A percentile compares a stretch with the other conserved stretches of the same genome.
Evolutionary conservation across 2,113 vertebrate species (phyloP).

Genomic region (Raja brachyura): DNA sequence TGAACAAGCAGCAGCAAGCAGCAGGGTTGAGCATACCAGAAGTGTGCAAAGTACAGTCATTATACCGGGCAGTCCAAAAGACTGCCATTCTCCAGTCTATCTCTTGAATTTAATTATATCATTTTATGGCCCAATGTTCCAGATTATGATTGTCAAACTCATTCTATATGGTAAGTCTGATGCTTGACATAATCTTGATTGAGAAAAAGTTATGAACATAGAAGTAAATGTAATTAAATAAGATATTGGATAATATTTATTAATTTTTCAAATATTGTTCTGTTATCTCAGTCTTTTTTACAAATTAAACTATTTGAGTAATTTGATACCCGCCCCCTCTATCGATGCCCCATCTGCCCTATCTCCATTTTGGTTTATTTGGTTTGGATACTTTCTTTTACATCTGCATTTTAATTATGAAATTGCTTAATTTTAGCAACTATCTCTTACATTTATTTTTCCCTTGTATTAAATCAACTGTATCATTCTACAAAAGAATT

Average conservation of each 20-base stretch:
- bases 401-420: background rate
- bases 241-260: background rate
- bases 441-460: background rate
- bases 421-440: background rate
- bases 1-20: no score
- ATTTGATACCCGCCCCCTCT: background rate
- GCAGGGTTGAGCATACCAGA: no score
- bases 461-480: background rate
- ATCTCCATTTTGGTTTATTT: background rate
- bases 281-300: background rate
- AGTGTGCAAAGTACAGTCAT: no score
- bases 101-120: background rate
- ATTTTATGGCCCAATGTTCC: background rate
- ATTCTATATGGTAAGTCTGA: background rate
- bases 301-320: background rate
- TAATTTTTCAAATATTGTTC: background rate
- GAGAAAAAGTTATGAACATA: background rate
- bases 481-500: background rate
- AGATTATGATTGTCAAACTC: background rate
- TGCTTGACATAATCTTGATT: background rate
- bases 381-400: background rate
- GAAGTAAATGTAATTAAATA: background rate
- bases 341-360: no score
- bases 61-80: no score
- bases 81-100: background rate